A percentile compares a stretch with the other conserved stretches of the same genome.
These are phyloP conservation scores for Lampris megalopsis DNA, from an alignment of 2,113 vertebrate genomes.

Conservation along the genomic window DNA sequence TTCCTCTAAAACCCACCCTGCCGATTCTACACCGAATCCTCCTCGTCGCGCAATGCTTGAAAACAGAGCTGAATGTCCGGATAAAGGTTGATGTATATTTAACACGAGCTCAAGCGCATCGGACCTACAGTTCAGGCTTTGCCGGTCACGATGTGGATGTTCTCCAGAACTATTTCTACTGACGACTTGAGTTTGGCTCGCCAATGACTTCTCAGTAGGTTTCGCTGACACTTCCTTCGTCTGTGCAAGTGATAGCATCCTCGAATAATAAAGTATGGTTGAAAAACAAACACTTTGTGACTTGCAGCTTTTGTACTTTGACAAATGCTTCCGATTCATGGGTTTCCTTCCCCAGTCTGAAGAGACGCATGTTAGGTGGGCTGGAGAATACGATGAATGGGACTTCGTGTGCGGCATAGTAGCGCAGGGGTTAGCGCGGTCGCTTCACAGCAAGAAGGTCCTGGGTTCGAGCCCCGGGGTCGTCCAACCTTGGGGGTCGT, in stretches of 20 bases:
- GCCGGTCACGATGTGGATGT: constrained; percentile 24
- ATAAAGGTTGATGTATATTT: too few relatives aligned
- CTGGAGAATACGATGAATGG: too few relatives aligned
- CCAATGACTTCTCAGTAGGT: constrained; percentile 55
- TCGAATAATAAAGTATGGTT: constrained; percentile 79
- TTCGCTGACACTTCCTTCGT: constrained; percentile 67
- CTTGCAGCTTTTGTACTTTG: constrained; percentile 25
- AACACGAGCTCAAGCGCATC: not conserved
- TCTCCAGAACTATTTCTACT: constrained; percentile 27
- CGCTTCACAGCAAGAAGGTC: too few relatives aligned
- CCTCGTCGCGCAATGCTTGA: too few relatives aligned
- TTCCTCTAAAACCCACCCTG: constrained; percentile 48
- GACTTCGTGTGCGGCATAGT: too few relatives aligned
- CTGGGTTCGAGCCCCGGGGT: too few relatives aligned
- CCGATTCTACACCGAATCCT: not conserved
- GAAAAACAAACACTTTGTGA: constrained; percentile 64
- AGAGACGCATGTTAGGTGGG: too few relatives aligned
- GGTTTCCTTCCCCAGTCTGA: not conserved
- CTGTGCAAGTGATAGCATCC: constrained; percentile 75
- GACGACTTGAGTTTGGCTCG: constrained; percentile 42
- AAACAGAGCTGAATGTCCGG: too few relatives aligned
- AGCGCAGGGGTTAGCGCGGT: too few relatives aligned
- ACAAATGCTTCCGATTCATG: not conserved
- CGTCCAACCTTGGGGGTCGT: too few relatives aligned
- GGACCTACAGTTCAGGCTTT: constrained; percentile 3